Evolutionary conservation across 2,888 invertebrate genomes (phyloP).

Genomic region (Arge pagana): DNA sequence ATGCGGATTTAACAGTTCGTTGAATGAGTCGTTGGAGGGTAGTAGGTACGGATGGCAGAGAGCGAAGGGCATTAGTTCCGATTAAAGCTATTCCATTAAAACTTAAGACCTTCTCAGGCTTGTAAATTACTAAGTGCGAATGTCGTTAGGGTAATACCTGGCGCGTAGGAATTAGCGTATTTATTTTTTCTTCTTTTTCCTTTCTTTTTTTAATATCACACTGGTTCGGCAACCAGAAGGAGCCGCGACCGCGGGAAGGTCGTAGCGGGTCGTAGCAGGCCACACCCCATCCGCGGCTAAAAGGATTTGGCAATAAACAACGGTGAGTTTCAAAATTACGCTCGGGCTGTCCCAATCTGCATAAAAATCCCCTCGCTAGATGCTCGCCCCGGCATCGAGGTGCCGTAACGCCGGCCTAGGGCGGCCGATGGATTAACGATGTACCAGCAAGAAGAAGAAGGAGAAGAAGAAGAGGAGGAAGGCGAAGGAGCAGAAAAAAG

Average conservation of each 20-base stretch:
- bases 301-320: slow-evolving; percentile 57
- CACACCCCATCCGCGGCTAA: slow-evolving; percentile 43
- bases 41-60: slow-evolving; percentile 7
- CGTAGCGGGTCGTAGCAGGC: slow-evolving; percentile 6
- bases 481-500: slow-evolving; percentile 2
- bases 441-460: slow-evolving; percentile 34
- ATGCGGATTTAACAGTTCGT: too few relatives aligned
- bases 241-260: slow-evolving; percentile 9
- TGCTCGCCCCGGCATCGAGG: slow-evolving; percentile 14
- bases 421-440: slow-evolving; percentile 48
- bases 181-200: not conserved
- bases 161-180: slow-evolving; percentile 1
- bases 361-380: slow-evolving; percentile 40
- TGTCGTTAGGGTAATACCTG: slow-evolving; percentile 31
- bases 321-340: slow-evolving; percentile 50
- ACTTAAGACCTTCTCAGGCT: slow-evolving; percentile 8
- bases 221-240: slow-evolving; percentile 9
- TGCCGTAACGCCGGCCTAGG: slow-evolving; percentile 17
- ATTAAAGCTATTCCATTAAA: slow-evolving; percentile 21
- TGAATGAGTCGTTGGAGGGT: slow-evolving; percentile 6
- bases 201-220: slow-evolving; percentile 16
- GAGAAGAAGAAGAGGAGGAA: slow-evolving; percentile 14
- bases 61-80: slow-evolving; percentile 11
- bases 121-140: slow-evolving; percentile 34
- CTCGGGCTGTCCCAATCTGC: slow-evolving; percentile 40